Evolutionary conservation across 2,113 vertebrate species (phyloP).

Genomic region (Eurypyga helias): DNA sequence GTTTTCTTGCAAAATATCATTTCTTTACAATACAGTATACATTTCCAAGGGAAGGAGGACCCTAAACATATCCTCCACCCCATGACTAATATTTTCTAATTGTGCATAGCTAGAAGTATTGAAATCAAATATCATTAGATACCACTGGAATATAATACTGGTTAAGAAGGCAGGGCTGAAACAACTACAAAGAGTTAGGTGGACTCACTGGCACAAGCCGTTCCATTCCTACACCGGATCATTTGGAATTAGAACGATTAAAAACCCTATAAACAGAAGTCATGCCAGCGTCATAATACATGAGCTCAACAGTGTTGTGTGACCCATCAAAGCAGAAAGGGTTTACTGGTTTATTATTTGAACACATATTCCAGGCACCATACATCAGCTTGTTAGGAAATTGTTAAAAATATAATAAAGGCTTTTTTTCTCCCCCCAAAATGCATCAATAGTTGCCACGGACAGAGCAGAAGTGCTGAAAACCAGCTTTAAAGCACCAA

Average conservation of each 20-base stretch:
- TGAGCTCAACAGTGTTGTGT: conserved; percentile 2
- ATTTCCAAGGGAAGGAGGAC: conserved; percentile 45
- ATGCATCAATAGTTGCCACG: not conserved
- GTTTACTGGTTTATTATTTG: conserved; percentile 3
- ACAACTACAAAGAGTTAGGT: conserved; percentile 62
- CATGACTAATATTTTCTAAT: conserved; percentile 79
- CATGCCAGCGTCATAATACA: not conserved
- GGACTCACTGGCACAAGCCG: conserved; percentile 36
- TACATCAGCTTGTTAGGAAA: conserved; percentile 10
- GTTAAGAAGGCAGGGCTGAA: conserved; percentile 64
- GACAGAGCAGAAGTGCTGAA: conserved; percentile 32
- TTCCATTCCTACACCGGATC: conserved; percentile 24
- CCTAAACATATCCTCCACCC: conserved; percentile 29
- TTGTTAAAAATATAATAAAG: not conserved
- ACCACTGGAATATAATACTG: conserved; percentile 78
- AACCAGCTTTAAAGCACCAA: conserved; percentile 59
- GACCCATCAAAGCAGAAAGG: conserved; percentile 9
- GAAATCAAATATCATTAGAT: conserved; percentile 79
- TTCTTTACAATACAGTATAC: conserved; percentile 81
- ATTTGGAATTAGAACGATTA: conserved; percentile 22
- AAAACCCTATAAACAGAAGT: not conserved
- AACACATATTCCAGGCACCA: conserved; percentile 26
- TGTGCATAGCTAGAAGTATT: conserved; percentile 79
- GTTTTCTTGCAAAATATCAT: conserved; percentile 80
- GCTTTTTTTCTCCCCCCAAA: not conserved